A percentile compares a stretch with the other conserved stretches of the same genome.
These are phyloP conservation scores for Gymnoscopelus braueri DNA, from an alignment of 2,797 vertebrate genomes.

Conservation along the genomic window DNA sequence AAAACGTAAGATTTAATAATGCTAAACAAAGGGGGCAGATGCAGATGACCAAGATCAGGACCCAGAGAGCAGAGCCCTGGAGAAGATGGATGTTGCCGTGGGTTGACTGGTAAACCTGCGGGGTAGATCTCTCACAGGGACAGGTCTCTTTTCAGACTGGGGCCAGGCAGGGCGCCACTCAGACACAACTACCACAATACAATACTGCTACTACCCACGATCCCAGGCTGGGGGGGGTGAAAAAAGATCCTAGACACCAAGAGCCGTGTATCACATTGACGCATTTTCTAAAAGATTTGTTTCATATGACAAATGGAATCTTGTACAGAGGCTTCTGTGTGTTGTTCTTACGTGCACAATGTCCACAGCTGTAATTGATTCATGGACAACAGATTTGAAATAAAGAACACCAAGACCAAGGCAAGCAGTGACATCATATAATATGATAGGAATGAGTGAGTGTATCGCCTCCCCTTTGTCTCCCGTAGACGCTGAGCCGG, in stretches of 20 bases:
- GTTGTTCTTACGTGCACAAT: conserved; percentile 5
- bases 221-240: too few species aligned
- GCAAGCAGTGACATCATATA: conserved; percentile 42
- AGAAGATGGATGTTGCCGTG: conserved; percentile 11
- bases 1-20: background rate
- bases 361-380: conserved; percentile 24
- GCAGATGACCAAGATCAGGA: background rate
- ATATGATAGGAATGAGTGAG: conserved; percentile 35
- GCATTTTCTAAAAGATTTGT: too few species aligned
- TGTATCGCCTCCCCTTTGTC: conserved; percentile 30
- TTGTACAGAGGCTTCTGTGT: background rate
- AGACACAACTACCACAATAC: background rate
- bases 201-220: background rate
- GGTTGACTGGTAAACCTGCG: conserved; percentile 12
- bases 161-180: conserved; percentile 4
- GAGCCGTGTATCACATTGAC: too few species aligned
- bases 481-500: conserved; percentile 33
- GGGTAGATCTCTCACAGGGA: conserved; percentile 40
- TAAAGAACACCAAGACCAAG: conserved; percentile 22
- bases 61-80: conserved; percentile 1
- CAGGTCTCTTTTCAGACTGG: conserved; percentile 36
- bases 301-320: too few species aligned
- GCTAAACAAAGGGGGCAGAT: background rate
- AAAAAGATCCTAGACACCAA: background rate
- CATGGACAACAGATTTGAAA: conserved; percentile 11